Percentiles rank a stretch among this genome's conserved stretches.
Conservation (phyloP, 2,888 invertebrate species). For the Argyresthia albistria region DNA sequence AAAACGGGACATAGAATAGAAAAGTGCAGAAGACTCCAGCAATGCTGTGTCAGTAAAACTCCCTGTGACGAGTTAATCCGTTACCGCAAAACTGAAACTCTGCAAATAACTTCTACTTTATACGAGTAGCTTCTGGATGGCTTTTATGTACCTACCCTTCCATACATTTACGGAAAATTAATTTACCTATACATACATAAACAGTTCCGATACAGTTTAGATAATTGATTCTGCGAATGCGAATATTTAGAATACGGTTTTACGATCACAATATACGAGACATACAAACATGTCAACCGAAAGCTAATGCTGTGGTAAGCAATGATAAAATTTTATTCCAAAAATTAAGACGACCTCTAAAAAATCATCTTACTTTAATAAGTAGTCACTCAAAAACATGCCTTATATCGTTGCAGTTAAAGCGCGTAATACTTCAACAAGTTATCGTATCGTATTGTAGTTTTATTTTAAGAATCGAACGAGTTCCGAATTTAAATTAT, state of each 20-base stretch:
- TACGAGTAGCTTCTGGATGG: slow-evolving; percentile 11
- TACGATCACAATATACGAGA: too few species aligned
- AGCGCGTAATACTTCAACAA: not conserved
- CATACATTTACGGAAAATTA: not conserved
- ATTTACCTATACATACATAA: too few species aligned
- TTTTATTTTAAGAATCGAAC: slow-evolving; percentile 9
- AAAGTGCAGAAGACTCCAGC: slow-evolving; percentile 16
- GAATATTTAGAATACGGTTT: too few species aligned
- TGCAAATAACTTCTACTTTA: slow-evolving; percentile 35
- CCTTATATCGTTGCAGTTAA: not conserved
- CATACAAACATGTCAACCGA: not conserved
- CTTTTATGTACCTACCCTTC: not conserved
- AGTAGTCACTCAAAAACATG: not conserved
- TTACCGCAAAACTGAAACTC: slow-evolving; percentile 54
- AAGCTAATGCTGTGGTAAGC: slow-evolving; percentile 18
- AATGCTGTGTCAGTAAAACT: slow-evolving; percentile 43
- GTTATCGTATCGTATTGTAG: not conserved
- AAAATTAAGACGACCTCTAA: not conserved
- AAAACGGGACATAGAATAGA: slow-evolving; percentile 7
- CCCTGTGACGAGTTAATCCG: slow-evolving; percentile 45
- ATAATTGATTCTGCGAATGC: too few species aligned
- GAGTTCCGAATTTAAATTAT: slow-evolving; percentile 20
- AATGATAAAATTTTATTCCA: not conserved
- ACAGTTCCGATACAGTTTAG: too few species aligned
- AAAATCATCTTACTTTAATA: not conserved